Evolutionary conservation across 2,888 invertebrate genomes (phyloP).

Genomic region (Pandemis heparana): DNA sequence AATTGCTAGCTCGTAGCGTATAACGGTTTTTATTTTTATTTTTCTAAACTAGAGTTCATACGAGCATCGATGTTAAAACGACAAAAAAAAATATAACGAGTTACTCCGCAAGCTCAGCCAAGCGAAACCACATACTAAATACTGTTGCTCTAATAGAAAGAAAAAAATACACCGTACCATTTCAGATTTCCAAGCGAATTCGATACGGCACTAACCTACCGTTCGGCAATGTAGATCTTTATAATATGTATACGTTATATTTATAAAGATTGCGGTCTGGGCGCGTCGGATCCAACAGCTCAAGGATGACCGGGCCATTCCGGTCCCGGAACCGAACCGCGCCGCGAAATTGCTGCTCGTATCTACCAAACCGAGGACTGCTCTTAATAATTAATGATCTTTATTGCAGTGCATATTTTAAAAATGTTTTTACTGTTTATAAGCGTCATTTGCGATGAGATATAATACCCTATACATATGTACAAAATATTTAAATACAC

Average conservation of each 20-base stretch:
- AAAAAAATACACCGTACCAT: slow-evolving; percentile 27
- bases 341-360: slow-evolving; percentile 38
- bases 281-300: slow-evolving; percentile 42
- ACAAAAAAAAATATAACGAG: not conserved
- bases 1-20: not conserved
- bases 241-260: slow-evolving; percentile 25
- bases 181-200: slow-evolving; percentile 38
- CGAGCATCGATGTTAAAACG: not conserved
- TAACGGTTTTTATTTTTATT: not conserved
- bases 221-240: slow-evolving; percentile 40
- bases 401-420: slow-evolving; percentile 34
- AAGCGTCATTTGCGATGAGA: slow-evolving; percentile 20
- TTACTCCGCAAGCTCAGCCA: slow-evolving; percentile 1
- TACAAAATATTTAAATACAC: not conserved
- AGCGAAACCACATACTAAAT: not conserved
- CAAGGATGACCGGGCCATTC: slow-evolving; percentile 44
- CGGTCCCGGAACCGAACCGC: slow-evolving; percentile 39
- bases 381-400: slow-evolving; percentile 44
- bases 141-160: slow-evolving; percentile 20
- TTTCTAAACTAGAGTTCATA: not conserved
- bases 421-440: slow-evolving; percentile 25
- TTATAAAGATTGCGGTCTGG: slow-evolving; percentile 41
- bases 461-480: not conserved
- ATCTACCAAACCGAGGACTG: slow-evolving; percentile 36
- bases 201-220: slow-evolving; percentile 42